Evolutionary conservation across 2,888 invertebrate species (phyloP).

Genomic region (Zygogramma bicolorata): DNA sequence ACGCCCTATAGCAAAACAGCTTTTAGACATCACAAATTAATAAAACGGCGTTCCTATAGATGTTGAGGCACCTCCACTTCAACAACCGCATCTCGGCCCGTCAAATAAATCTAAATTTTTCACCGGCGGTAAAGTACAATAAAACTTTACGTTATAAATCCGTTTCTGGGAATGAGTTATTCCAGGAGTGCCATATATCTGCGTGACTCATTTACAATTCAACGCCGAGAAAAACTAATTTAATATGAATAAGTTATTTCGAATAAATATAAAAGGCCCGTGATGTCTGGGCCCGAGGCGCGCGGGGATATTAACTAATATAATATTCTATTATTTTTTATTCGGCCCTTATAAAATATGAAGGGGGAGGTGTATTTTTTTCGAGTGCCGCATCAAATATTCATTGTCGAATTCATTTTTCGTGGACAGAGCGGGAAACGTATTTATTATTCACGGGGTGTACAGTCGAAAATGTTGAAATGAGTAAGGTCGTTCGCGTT

Average conservation of each 20-base stretch:
- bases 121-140: slow-evolving; percentile 57
- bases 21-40: slow-evolving; percentile 24
- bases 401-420: slow-evolving; percentile 66
- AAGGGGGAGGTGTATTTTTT: slow-evolving; percentile 66
- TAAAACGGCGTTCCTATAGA: slow-evolving; percentile 33
- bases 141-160: slow-evolving; percentile 62
- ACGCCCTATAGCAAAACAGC: slow-evolving; percentile 42
- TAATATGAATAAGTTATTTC: slow-evolving; percentile 68
- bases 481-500: slow-evolving; percentile 27
- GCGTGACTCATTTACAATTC: slow-evolving; percentile 66
- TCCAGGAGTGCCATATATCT: slow-evolving; percentile 61
- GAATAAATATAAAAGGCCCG: slow-evolving; percentile 65
- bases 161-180: slow-evolving; percentile 61
- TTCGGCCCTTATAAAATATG: slow-evolving; percentile 55
- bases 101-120: slow-evolving; percentile 63
- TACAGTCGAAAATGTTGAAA: slow-evolving; percentile 34
- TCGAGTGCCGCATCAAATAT: slow-evolving; percentile 65
- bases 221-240: slow-evolving; percentile 67
- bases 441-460: slow-evolving; percentile 48
- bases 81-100: slow-evolving; percentile 46
- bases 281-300: slow-evolving; percentile 57
- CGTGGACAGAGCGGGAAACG: slow-evolving; percentile 57
- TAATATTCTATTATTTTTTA: slow-evolving; percentile 64
- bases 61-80: slow-evolving; percentile 45
- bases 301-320: slow-evolving; percentile 66